phyloP scores from a whole-genome alignment of 2,888 invertebrate genomes.

The Eueremaeus valkanovi region DNA sequence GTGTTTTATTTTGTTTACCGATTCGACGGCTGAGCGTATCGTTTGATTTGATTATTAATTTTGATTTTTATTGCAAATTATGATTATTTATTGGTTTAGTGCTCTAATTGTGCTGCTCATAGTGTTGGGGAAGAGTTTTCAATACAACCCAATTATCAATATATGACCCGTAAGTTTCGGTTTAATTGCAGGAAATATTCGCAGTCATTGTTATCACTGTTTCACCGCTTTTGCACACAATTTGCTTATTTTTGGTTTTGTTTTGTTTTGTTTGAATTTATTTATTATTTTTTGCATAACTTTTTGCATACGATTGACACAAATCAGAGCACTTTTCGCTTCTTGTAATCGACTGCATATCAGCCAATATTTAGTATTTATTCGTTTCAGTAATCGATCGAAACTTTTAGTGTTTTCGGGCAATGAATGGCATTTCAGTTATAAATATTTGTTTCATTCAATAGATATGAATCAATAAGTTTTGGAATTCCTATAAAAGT shows the following conservation, averaged over 20 bases:
- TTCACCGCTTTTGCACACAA: constrained; percentile 26
- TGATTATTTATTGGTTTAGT: constrained; percentile 9
- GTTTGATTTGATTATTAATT: background rate
- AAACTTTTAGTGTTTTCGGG: no score
- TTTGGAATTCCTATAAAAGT: no score
- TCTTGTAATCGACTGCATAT: background rate
- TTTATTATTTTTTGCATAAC: background rate
- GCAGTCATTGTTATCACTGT: background rate
- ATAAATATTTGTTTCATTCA: no score
- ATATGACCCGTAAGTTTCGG: constrained; percentile 24
- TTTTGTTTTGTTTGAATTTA: background rate
- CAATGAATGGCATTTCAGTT: no score
- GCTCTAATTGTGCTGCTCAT: constrained; percentile 30
- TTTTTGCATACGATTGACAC: no score
- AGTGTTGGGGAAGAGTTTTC: constrained; percentile 37
- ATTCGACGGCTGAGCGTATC: background rate
- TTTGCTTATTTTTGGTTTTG: background rate
- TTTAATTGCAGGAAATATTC: constrained; percentile 30
- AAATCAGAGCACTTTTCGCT: constrained; percentile 19
- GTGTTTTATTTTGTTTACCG: background rate
- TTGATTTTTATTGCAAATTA: background rate
- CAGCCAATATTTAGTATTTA: background rate
- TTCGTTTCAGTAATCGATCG: background rate
- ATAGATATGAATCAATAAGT: no score
- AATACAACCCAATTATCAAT: constrained; percentile 15